These are phyloP conservation scores for Drosophila subobscura DNA, from an alignment of 1,140 invertebrate genomes.

Conservation along the genomic window DNA sequence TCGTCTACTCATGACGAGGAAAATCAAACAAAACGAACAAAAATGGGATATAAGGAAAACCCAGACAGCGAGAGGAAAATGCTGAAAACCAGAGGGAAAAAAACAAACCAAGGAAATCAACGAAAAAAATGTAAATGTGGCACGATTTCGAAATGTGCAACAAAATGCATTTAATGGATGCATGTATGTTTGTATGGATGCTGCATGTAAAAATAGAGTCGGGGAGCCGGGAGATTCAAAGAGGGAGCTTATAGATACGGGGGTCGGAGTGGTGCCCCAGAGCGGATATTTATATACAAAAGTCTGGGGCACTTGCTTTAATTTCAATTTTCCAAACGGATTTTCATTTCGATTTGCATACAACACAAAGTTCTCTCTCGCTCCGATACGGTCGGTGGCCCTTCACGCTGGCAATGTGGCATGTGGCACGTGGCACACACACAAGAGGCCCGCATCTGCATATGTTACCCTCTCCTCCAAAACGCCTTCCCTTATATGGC, in stretches of 20 bases:
- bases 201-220: conserved; percentile 67
- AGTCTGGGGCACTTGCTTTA: conserved; percentile 65
- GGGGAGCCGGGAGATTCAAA: not conserved
- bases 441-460: conserved; percentile 56
- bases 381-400: conserved; percentile 26
- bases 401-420: conserved; percentile 32
- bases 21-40: conserved; percentile 52
- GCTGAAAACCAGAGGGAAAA: conserved; percentile 30
- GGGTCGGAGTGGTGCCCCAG: conserved; percentile 37
- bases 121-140: conserved; percentile 73
- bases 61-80: conserved; percentile 45
- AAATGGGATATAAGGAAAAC: conserved; percentile 45
- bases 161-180: conserved; percentile 76
- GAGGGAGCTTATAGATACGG: conserved; percentile 35
- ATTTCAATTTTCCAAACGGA: conserved; percentile 57
- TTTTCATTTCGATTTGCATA: conserved; percentile 65
- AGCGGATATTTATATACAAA: conserved; percentile 53
- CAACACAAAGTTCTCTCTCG: conserved; percentile 37
- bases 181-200: not conserved
- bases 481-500: conserved; percentile 6
- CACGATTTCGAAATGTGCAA: conserved; percentile 78
- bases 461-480: not conserved
- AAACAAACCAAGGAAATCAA: conserved; percentile 48
- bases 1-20: conserved; percentile 65
- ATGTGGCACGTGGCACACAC: conserved; percentile 56